Evolutionary conservation across 2,888 invertebrate species (phyloP).

Genomic region (Hirtodrosophila histrioides): DNA sequence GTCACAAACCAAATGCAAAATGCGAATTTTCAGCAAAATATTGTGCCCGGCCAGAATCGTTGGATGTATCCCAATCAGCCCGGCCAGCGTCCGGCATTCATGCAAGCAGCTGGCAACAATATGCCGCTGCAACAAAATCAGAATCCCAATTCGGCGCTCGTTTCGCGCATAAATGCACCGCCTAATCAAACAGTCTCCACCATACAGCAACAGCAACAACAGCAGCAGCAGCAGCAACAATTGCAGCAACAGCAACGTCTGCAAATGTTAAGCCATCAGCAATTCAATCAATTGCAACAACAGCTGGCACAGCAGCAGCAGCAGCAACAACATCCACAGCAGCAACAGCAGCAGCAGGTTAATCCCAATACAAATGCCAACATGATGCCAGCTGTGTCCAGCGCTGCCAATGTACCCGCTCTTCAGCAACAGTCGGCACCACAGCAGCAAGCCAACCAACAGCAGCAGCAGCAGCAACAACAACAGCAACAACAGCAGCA

Average conservation of each 20-base stretch:
- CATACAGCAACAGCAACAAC: slow-evolving; percentile 83
- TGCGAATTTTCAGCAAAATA: slow-evolving; percentile 80
- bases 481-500: slow-evolving; percentile 68
- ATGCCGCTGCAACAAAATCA: slow-evolving; percentile 74
- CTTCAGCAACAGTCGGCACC: slow-evolving; percentile 72
- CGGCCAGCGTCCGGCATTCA: slow-evolving; percentile 70
- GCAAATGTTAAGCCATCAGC: slow-evolving; percentile 82
- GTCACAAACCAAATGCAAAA: slow-evolving; percentile 76
- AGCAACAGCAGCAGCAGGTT: slow-evolving; percentile 60
- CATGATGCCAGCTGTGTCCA: slow-evolving; percentile 63
- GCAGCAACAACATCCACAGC: slow-evolving; percentile 34
- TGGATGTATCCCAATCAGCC: slow-evolving; percentile 80
- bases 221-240: slow-evolving; percentile 71
- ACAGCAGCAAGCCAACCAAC: slow-evolving; percentile 68
- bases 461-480: slow-evolving; percentile 48
- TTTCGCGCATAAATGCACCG: slow-evolving; percentile 88
- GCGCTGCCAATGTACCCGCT: slow-evolving; percentile 56
- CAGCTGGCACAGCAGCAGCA: slow-evolving; percentile 43
- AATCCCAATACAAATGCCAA: slow-evolving; percentile 66
- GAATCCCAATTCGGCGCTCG: slow-evolving; percentile 86
- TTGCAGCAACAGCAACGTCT: slow-evolving; percentile 77
- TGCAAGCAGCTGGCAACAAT: slow-evolving; percentile 62
- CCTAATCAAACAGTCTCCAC: slow-evolving; percentile 82
- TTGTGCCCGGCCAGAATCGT: slow-evolving; percentile 76
- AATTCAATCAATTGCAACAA: slow-evolving; percentile 81